Percentiles rank a stretch among this genome's conserved stretches.
These are phyloP conservation scores for Phengaris alcon DNA, from an alignment of 2,888 invertebrate species.

Conservation along the genomic window DNA sequence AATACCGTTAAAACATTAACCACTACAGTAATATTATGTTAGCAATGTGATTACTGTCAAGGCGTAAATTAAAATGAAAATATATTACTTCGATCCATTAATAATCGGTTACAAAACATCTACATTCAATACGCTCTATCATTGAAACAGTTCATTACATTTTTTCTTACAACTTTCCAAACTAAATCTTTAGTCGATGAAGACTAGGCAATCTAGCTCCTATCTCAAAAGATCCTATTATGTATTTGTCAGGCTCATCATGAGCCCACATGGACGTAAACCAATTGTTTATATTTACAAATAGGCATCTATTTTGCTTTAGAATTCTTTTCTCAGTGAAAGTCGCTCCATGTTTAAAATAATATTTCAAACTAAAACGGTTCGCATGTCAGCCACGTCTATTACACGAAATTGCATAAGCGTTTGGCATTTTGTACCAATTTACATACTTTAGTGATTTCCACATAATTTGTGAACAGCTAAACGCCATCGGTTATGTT, in stretches of 20 bases:
- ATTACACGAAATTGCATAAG: slow-evolving; percentile 25
- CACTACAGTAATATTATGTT: no score
- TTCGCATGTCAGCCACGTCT: slow-evolving; percentile 15
- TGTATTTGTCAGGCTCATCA: slow-evolving; percentile 5
- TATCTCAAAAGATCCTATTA: not conserved
- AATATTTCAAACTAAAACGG: slow-evolving; percentile 15
- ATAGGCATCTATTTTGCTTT: not conserved
- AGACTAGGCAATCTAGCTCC: slow-evolving; percentile 4
- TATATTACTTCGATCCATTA: not conserved
- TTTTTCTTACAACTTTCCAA: not conserved
- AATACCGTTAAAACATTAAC: no score
- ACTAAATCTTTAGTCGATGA: not conserved
- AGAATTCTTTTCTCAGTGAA: slow-evolving; percentile 10
- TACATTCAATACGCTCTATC: not conserved
- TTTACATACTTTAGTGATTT: slow-evolving; percentile 25
- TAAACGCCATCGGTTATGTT: not conserved
- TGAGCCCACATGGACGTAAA: not conserved
- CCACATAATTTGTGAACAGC: not conserved
- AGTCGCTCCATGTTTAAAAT: not conserved
- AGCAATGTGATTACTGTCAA: not conserved
- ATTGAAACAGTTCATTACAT: not conserved
- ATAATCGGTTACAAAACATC: not conserved
- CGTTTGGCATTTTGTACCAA: slow-evolving; percentile 28
- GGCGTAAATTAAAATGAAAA: not conserved
- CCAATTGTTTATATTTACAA: not conserved